Percentiles rank a stretch among this genome's conserved stretches.
These are phyloP conservation scores for Kradibia gibbosae DNA, from an alignment of 1,140 invertebrate species.

Conservation along the genomic window DNA sequence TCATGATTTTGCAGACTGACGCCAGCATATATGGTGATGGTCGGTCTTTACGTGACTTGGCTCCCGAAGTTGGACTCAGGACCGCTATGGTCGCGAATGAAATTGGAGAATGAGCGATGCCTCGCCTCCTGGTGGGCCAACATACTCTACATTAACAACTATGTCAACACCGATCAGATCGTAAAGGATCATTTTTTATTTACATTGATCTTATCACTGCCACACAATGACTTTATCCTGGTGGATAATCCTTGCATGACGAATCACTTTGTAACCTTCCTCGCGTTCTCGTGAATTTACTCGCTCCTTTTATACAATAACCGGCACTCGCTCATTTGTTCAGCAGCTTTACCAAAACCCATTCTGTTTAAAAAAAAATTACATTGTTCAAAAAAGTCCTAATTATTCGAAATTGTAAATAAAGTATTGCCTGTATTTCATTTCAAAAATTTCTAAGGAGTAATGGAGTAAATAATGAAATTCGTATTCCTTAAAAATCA, in stretches of 20 bases:
- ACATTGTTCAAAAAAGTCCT: too few species aligned
- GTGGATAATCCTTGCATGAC: too few species aligned
- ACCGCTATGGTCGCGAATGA: conserved; percentile 78
- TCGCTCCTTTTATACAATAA: too few species aligned
- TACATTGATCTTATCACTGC: background rate
- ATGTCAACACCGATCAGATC: conserved; percentile 78
- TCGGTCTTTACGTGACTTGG: conserved; percentile 81
- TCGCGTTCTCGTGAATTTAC: background rate
- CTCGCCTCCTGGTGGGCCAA: conserved; percentile 87
- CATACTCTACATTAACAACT: conserved; percentile 89
- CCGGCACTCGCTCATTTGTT: background rate
- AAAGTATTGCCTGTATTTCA: too few species aligned
- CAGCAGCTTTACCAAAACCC: too few species aligned
- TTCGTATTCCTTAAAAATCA: too few species aligned
- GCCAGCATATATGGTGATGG: conserved; percentile 79
- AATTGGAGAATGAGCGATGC: conserved; percentile 78
- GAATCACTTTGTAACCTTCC: background rate
- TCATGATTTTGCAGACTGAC: conserved; percentile 75
- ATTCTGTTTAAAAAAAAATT: too few species aligned
- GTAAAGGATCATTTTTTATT: conserved; percentile 66
- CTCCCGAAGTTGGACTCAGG: conserved; percentile 77
- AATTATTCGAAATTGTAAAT: too few species aligned
- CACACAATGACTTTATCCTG: background rate
- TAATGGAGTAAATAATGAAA: too few species aligned
- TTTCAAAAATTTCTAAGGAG: too few species aligned